Evolutionary conservation across 1,140 invertebrate species (phyloP), one percentile per base, ranked within the genome.

Genomic region (Pogonomyrmex barbatus): DNA sequence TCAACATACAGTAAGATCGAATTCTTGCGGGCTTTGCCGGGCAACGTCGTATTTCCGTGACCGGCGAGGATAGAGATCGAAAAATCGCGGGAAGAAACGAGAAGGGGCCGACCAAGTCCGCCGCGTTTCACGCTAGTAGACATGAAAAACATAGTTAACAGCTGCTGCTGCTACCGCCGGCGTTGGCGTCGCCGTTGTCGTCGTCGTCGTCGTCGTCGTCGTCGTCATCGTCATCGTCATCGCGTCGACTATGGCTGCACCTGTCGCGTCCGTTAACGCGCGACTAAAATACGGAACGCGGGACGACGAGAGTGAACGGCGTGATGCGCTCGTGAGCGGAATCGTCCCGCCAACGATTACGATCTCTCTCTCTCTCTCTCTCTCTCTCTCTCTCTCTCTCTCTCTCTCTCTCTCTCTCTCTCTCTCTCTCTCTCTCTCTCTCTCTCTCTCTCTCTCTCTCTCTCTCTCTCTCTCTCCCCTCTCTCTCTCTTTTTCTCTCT

Each of bases 221-320:
- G 78, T 33, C 52, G 71, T n/a, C 60, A 75, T 88, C 88, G 91
- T 83, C 88, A 75, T 70, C 85, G 65, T 63, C 47, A 62, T 36
- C 68, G 67, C 58, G 87, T 56, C 56, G 79, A 60, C 73, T 36
- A 56, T 47, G 36, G 86, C 81, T 86, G 90, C 92, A 92, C 92
- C 92, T 93, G 92, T 93, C 92, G 91, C 89, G 92, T 93, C 92
- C 87, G 89, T 90, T 91, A 90, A 88, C 88, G 84, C 85, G 89
- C 85, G 91, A 93, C 92, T 91, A 90, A 93, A 94, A 94, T 93
- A 94, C 92, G 90, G 86, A 90, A 92, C 79, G 65, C 78, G 89
- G 76, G 75, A 56, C 79, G 83, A 83, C 83, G 47, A 45, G 39
- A 36, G 17, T 39, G 67, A 58, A 17, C 50, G 30, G 24, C 42